Conservation (phyloP, 2,888 invertebrate species). For the Noctua pronuba region DNA sequence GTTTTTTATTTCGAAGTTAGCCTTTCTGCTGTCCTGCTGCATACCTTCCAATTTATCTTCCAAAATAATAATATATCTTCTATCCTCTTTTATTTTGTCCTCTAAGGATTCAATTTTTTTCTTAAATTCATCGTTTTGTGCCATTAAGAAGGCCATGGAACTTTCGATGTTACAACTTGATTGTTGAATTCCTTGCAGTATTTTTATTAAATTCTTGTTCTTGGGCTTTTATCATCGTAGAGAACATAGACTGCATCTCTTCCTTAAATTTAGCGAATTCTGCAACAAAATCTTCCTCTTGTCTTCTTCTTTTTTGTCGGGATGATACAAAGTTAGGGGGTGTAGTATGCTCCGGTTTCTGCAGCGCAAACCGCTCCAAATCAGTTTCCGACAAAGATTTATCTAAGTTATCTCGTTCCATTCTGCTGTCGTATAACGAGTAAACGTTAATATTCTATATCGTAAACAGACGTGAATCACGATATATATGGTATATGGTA, state of each 20-base stretch:
- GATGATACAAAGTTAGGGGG: no score
- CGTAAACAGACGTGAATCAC: no score
- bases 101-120: neutral
- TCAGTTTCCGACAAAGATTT: no score
- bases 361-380: no score
- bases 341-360: no score
- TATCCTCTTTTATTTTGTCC: neutral
- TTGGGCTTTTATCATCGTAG: neutral
- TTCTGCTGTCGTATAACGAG: no score
- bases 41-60: neutral
- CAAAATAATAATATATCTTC: neutral
- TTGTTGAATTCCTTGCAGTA: neutral
- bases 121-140: neutral
- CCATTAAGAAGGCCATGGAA: neutral
- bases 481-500: no score
- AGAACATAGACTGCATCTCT: neutral
- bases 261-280: neutral
- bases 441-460: no score
- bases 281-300: no score
- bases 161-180: neutral
- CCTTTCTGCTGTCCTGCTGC: no score
- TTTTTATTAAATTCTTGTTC: neutral
- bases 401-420: no score
- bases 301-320: no score
- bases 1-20: neutral